Evolutionary conservation across 2,797 vertebrate genomes (phyloP), one percentile per base, ranked within the genome.

Genomic region (Neosilurus hyrtlii): DNA sequence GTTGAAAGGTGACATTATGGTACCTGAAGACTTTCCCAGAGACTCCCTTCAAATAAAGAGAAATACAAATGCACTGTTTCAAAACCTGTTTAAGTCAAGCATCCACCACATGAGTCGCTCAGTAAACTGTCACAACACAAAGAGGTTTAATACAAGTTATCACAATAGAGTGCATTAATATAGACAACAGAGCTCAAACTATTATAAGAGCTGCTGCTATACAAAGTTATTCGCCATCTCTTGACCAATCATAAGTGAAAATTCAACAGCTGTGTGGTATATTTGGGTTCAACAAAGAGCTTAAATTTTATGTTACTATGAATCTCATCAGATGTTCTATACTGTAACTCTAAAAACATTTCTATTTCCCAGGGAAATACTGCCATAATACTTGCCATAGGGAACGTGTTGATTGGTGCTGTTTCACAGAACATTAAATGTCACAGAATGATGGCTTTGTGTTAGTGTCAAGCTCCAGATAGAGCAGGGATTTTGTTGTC

Each of bases 401-500:
- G 51, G 59, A 78, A 24, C 14, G 18, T 63, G 26, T 18, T 62
- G 37, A 78, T 63, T 52, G 61, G 16, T 61, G 37, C 3, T 37
- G 20, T 11, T 59, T 37, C 12, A 75, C 56, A 59, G 62, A 57
- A 18, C 30, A 30, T 30, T 30, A 30, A 30, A 30, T 30, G 30
- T 30, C 30, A 54, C 10, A 70, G 35, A 24, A 30, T 83, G 59
- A 65, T 57, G 35, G 0, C 56, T 78, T 62, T 68, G 61, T 79
- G 54, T 63, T 35, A 78, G 68, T 54, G 80, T 74, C 26, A 35
- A n/a, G 26, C 76, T 79, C 56, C 83, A 80, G 79, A 80, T 49
- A 70, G 56, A 78, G 49, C 43, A 71, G 80, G 82, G 84, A 81
- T 84, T 79, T 77, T 56, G 24, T 80, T 83, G 84, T 88, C 87